Percentiles rank a stretch among this genome's conserved stretches.
Evolutionary conservation across 92 coral and sea anemone genomes (phyloP).

Genomic region (Blastomussa wellsi): DNA sequence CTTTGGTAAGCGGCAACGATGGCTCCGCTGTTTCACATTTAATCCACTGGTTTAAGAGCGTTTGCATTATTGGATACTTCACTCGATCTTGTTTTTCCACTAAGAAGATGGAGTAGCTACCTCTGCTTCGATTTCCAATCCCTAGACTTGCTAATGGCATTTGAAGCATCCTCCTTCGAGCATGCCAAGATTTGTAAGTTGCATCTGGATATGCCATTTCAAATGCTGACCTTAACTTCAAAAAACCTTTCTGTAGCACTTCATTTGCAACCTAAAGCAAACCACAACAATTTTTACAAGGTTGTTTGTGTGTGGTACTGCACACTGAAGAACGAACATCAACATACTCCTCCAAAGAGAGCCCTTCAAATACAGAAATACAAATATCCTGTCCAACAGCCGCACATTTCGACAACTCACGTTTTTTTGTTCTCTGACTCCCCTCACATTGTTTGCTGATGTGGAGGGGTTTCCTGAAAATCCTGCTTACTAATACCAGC

Average conservation of each 20-base stretch:
- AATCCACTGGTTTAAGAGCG: slow-evolving; percentile 46
- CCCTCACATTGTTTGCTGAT: slow-evolving; percentile 21
- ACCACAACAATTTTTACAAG: slow-evolving; percentile 35
- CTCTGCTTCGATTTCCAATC: slow-evolving; percentile 1
- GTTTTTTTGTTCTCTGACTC: background rate
- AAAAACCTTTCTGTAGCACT: slow-evolving; percentile 41
- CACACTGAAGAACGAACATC: slow-evolving; percentile 28
- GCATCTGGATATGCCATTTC: slow-evolving; percentile 40
- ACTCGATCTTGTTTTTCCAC: slow-evolving; percentile 19
- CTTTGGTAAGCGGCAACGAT: slow-evolving; percentile 22
- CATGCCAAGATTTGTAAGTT: slow-evolving; percentile 15
- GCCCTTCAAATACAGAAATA: slow-evolving; percentile 31
- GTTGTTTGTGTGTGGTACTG: slow-evolving; percentile 26
- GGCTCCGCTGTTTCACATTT: slow-evolving; percentile 25
- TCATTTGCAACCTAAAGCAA: slow-evolving; percentile 36
- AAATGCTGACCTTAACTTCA: slow-evolving; percentile 44
- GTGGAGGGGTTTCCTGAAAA: too few relatives aligned
- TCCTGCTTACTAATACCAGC: slow-evolving; percentile 10
- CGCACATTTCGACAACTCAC: slow-evolving; percentile 7
- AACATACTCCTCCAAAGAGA: slow-evolving; percentile 33
- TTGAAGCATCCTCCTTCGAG: slow-evolving; percentile 13
- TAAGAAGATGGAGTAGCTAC: slow-evolving; percentile 16
- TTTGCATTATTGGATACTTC: slow-evolving; percentile 25
- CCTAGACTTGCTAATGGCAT: slow-evolving; percentile 29
- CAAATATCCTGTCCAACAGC: slow-evolving; percentile 25